Base-by-base conservation (phyloP, 1,140 invertebrate species). In the Calephelis virginiensis region DNA sequence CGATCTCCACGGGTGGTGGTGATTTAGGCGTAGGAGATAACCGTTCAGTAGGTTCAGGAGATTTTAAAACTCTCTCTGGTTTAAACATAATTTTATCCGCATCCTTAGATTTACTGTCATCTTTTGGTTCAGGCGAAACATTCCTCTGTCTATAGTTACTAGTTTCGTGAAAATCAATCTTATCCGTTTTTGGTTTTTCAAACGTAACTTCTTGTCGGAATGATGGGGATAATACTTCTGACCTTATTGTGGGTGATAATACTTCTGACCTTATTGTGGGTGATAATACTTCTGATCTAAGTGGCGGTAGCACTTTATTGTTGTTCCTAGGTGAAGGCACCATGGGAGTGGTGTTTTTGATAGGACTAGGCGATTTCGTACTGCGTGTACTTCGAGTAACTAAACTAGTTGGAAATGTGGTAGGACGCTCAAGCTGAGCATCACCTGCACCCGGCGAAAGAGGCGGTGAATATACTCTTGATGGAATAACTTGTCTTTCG, bases 401-500 rank as follows among this genome's bases (percentile, higher is more conserved):
- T 78, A 89, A 78, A 45, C 80, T 76, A 66, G 82, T 76, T 48
- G 86, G 89, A 60, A 91, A 75, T 43, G 80, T 89, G 40, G 76
- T 85, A 47, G 89, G 89, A 60, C 89, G 85, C 68, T 90, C 85
- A 40, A 82, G 59, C 64, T 89, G 85, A 45, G 80, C 69, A 68
- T 91, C 85, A 60, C 82, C 76, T 47, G 85, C 85, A 64, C 83
- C 80, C 14, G 89, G 89, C 12, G 89, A 91, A 45, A 85, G 75
- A 0, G 89, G 89, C 14, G 89, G 89, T 50, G 89, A 89, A 68
- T 91, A 91, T 40, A 91, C 89, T 69, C 88, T 79, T 45, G 90
- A 90, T 5, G 85, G 87, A 63, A 89, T 75, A 5, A 82, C 78
- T 75, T 83, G 81, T 76, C 82, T 85, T 66, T 92, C 89, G 9